Evolutionary conservation across 2,113 vertebrate species (phyloP), one percentile per base, ranked within the genome.

Genomic region (Zosterops lateralis): DNA sequence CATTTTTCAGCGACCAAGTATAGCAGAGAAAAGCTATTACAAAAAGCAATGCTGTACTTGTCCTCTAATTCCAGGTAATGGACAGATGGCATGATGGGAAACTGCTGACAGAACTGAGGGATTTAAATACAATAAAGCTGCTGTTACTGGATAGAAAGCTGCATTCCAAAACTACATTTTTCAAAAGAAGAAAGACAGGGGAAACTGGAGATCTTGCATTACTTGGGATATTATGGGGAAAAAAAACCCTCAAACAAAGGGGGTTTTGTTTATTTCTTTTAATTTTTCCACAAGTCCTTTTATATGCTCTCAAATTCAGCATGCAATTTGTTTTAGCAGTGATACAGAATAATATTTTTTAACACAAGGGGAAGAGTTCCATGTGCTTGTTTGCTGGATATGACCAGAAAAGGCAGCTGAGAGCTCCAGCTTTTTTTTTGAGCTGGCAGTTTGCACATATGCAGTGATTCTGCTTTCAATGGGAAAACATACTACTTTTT

Each of bases 141-240:
- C 7, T 77, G 24, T 45, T 61, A 40, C 24, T 72, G 14, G 5
- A 36, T 2, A 51, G 16, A 79, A 86, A 86, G 25, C 5, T 51
- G 38, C 20, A 38, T 40, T 74, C 5, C 17, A 40, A 48, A 73
- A 19, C 25, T 5, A 16, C 1, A 5, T 44, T 51, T 84, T 77
- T 56, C 19, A 56, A 38, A 60, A 40, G n/a, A 51, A 4, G 1
- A 60, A 44, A 32, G 20, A 48, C 7, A 19, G 1, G 22, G 3
- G 7, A 56, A 89, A 36, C 4, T 42, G 11, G 53, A 65, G 17
- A 50, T 8, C 13, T 76, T 65, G 6, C 24, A 48, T 53, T 36
- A 25, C 1, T 2, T 18, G 7, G 12, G 26, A 29, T 38, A 42
- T 25, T 26, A 42, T 1, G 4, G 12, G 1, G 4, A 17, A 40